A percentile compares a stretch with the other conserved stretches of the same genome.
Evolutionary conservation across 2,888 invertebrate species (phyloP).

Genomic region (Deladenus siricidicola): DNA sequence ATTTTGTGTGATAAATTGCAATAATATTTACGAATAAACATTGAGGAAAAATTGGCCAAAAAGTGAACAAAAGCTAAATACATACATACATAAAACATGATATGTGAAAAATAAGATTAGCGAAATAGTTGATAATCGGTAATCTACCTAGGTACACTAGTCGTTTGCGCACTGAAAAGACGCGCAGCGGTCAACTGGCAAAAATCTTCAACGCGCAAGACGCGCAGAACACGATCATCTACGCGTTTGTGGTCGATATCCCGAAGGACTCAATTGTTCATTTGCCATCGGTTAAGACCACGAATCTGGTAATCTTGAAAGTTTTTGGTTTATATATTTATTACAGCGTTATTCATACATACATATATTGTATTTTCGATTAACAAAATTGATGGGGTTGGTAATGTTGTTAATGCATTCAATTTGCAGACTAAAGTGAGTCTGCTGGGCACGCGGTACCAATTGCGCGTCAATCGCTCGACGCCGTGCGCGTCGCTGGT

Average conservation of each 20-base stretch:
- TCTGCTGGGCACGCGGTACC: constrained; percentile 33
- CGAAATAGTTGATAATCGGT: too few species aligned
- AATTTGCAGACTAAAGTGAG: constrained; percentile 36
- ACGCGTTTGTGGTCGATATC: constrained; percentile 44
- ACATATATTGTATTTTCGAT: background rate
- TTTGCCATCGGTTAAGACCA: constrained; percentile 33
- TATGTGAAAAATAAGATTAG: too few species aligned
- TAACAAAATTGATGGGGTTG: background rate
- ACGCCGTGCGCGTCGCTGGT: background rate
- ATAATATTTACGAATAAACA: constrained; percentile 4
- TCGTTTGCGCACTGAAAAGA: constrained; percentile 27
- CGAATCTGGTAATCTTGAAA: constrained; percentile 28
- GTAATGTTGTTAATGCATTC: constrained; percentile 3
- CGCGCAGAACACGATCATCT: constrained; percentile 45
- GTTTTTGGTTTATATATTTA: background rate
- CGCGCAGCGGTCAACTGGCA: background rate
- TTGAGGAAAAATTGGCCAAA: background rate
- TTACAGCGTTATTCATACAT: background rate
- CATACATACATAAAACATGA: too few species aligned
- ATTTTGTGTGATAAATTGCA: constrained; percentile 3
- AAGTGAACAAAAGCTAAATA: too few species aligned
- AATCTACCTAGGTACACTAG: constrained; percentile 51
- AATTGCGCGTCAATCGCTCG: constrained; percentile 9
- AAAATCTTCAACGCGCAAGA: constrained; percentile 20
- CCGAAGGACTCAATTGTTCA: constrained; percentile 18